Evolutionary conservation across 2,113 vertebrate species (phyloP).

Genomic region (Mugil cephalus): DNA sequence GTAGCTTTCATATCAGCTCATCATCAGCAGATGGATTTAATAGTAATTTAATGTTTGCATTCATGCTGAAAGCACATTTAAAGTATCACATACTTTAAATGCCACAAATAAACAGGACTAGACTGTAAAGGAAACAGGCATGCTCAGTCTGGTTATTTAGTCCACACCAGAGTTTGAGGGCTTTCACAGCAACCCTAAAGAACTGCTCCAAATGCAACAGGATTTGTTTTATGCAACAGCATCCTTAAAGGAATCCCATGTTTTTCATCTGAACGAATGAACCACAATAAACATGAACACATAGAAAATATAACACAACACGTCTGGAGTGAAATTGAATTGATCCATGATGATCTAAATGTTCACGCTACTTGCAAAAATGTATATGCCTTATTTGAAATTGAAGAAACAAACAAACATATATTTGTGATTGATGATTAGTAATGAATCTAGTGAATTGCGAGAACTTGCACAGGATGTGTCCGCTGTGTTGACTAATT

Average conservation of each 20-base stretch:
- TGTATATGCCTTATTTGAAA: conserved; percentile 1
- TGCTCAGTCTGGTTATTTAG: not conserved
- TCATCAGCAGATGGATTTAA: conserved; percentile 4
- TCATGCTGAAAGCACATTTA: not conserved
- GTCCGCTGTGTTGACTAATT: conserved; percentile 35
- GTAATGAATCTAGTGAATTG: conserved; percentile 16
- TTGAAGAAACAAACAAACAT: not conserved
- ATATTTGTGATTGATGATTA: not conserved
- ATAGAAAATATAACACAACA: not conserved
- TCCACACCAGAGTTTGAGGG: not conserved
- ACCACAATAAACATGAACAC: not conserved
- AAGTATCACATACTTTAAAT: not conserved
- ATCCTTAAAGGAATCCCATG: not conserved
- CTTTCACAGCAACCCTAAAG: not conserved
- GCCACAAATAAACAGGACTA: not conserved
- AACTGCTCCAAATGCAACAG: conserved; percentile 13
- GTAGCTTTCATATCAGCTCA: not conserved
- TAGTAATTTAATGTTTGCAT: not conserved
- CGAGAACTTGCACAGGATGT: conserved; percentile 11
- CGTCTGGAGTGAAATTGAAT: conserved; percentile 1
- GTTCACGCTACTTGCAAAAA: not conserved
- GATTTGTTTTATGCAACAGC: not conserved
- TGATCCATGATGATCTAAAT: not conserved
- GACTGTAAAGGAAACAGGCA: not conserved
- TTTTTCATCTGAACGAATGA: not conserved